phyloP scores from a whole-genome alignment of 2,797 vertebrate genomes.

The Nyctalus aviator region DNA sequence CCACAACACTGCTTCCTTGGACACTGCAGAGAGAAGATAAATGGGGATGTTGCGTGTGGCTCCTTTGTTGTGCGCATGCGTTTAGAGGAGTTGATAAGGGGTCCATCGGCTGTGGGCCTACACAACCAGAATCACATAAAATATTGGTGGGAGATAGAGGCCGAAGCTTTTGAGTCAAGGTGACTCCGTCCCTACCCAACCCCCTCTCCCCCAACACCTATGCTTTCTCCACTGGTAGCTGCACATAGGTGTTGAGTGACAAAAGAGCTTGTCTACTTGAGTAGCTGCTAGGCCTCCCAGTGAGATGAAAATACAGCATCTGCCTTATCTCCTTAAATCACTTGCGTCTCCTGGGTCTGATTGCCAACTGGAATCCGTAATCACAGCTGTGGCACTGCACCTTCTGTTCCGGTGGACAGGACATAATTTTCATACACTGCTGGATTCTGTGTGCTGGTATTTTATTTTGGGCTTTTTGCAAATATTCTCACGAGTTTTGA shows the following conservation, averaged over 20 bases:
- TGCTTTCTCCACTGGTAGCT: not conserved
- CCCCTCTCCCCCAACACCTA: no score
- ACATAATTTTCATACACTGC: not conserved
- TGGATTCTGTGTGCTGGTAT: not conserved
- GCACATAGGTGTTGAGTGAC: not conserved
- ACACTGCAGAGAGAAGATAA: slow-evolving; percentile 40
- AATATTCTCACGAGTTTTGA: slow-evolving; percentile 1
- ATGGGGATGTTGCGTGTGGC: not conserved
- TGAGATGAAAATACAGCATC: not conserved
- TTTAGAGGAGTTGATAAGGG: not conserved
- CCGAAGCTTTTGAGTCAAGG: not conserved
- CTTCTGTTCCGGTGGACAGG: not conserved
- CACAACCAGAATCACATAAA: not conserved
- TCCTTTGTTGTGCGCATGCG: not conserved
- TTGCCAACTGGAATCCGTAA: not conserved
- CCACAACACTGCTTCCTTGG: slow-evolving; percentile 53
- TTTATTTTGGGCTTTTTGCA: slow-evolving; percentile 40
- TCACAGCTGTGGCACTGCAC: not conserved
- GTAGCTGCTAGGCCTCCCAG: not conserved
- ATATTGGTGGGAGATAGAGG: not conserved
- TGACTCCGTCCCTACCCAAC: not conserved
- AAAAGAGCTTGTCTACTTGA: not conserved
- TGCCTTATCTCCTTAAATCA: not conserved
- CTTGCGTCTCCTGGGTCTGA: not conserved
- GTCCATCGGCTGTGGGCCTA: not conserved